A percentile compares a stretch with the other conserved stretches of the same genome.
These are phyloP conservation scores for Mimumesa dahlbomi DNA, from an alignment of 2,888 invertebrate genomes.

Conservation along the genomic window DNA sequence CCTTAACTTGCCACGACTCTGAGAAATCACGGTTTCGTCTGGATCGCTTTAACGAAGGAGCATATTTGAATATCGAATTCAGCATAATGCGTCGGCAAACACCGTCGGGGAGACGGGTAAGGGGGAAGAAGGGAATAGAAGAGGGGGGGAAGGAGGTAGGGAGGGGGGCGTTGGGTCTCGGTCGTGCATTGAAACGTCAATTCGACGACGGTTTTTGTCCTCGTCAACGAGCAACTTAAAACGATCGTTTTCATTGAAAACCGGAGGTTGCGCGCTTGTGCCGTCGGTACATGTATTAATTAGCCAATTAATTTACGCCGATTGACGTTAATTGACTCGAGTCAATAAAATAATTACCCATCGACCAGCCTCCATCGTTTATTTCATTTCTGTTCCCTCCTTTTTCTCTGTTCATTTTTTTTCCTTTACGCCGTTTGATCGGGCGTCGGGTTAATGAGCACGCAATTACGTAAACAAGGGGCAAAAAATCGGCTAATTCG, in stretches of 20 bases:
- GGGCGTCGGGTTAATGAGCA: conserved; percentile 19
- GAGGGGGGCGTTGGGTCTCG: no score
- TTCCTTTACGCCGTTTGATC: conserved; percentile 8
- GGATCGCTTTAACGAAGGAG: not conserved
- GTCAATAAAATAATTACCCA: conserved; percentile 20
- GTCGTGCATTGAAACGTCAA: conserved; percentile 1
- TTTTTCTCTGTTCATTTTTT: not conserved
- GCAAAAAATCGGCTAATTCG: conserved; percentile 16
- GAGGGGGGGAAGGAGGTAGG: no score
- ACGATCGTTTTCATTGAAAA: not conserved
- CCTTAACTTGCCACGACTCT: no score
- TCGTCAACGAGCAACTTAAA: not conserved
- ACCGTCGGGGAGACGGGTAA: no score
- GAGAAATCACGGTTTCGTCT: no score
- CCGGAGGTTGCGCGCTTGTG: not conserved
- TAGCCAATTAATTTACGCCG: conserved; percentile 18
- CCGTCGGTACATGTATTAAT: conserved; percentile 13
- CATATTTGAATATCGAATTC: conserved; percentile 8
- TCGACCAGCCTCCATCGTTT: not conserved
- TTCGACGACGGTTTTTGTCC: not conserved
- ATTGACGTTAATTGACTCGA: conserved; percentile 10
- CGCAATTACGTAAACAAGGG: conserved; percentile 13
- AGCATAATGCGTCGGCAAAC: not conserved
- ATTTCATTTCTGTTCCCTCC: not conserved
- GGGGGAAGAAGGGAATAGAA: no score